phyloP scores from a whole-genome alignment of 2,797 vertebrate species.

The Anableps anableps region DNA sequence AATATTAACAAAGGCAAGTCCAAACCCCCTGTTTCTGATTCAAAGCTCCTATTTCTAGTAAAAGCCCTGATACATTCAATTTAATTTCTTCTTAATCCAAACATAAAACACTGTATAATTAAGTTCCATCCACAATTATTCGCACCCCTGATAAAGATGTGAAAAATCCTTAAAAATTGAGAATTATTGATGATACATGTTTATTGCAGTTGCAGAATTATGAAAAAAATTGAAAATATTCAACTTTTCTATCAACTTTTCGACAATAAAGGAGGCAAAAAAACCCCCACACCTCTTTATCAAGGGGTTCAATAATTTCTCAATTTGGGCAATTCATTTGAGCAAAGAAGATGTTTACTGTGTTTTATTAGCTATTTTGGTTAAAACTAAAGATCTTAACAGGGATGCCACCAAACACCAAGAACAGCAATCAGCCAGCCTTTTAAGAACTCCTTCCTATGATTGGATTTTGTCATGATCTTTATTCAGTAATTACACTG shows the following conservation, averaged over 20 bases:
- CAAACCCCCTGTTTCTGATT: too few species aligned
- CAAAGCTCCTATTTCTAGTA: too few species aligned
- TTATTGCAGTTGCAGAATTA: too few species aligned
- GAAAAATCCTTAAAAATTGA: not conserved
- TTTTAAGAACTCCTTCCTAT: not conserved
- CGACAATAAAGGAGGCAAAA: not conserved
- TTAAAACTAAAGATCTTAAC: not conserved
- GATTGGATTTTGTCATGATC: not conserved
- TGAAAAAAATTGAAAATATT: too few species aligned
- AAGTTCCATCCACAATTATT: not conserved
- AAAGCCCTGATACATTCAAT: not conserved
- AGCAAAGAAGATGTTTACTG: not conserved
- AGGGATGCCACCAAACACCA: not conserved
- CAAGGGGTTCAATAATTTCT: not conserved
- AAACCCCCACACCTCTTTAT: not conserved
- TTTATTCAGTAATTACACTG: slow-evolving; percentile 35
- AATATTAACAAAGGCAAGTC: too few species aligned
- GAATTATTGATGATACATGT: not conserved
- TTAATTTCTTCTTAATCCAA: not conserved
- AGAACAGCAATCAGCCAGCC: not conserved
- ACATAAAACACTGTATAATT: not conserved
- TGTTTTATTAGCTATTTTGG: not conserved
- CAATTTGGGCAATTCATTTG: not conserved
- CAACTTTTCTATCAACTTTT: too few species aligned
- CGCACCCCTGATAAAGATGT: not conserved